Conservation (phyloP, 2,797 vertebrate genomes). For the Perodicticus potto region DNA sequence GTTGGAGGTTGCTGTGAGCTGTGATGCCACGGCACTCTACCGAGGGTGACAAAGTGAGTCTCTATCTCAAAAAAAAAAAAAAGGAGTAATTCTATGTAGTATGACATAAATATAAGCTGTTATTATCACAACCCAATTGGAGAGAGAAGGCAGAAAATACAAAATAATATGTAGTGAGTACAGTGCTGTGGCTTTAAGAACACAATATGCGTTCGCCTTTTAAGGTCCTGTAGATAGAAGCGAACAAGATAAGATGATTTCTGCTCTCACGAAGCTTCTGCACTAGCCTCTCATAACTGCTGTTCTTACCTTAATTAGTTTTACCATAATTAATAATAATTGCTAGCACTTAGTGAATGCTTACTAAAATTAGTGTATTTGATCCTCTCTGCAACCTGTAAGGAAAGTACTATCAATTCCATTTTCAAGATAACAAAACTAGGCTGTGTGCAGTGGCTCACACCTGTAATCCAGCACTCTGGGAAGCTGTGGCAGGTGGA, state of each 20-base stretch:
- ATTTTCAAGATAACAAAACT: conserved; percentile 10
- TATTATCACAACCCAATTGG: not conserved
- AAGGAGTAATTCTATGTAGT: not conserved
- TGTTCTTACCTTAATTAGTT: not conserved
- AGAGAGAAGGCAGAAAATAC: not conserved
- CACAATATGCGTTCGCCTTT: not conserved
- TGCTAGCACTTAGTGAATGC: not conserved
- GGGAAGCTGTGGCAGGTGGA: too few species aligned
- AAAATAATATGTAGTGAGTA: not conserved
- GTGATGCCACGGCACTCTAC: too few species aligned
- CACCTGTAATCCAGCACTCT: too few species aligned
- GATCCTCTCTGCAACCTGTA: not conserved
- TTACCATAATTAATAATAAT: not conserved
- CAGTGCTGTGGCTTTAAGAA: not conserved
- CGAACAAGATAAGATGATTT: not conserved
- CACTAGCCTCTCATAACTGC: not conserved
- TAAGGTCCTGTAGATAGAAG: not conserved
- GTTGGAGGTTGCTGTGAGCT: too few species aligned
- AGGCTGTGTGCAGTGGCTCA: too few species aligned
- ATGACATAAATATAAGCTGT: not conserved
- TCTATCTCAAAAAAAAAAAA: too few species aligned
- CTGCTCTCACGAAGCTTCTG: not conserved
- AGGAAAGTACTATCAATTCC: not conserved
- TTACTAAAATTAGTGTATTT: not conserved
- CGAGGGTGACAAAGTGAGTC: too few species aligned